Base-by-base conservation (phyloP, 2,113 vertebrate genomes). In the Saguinus midas region DNA sequence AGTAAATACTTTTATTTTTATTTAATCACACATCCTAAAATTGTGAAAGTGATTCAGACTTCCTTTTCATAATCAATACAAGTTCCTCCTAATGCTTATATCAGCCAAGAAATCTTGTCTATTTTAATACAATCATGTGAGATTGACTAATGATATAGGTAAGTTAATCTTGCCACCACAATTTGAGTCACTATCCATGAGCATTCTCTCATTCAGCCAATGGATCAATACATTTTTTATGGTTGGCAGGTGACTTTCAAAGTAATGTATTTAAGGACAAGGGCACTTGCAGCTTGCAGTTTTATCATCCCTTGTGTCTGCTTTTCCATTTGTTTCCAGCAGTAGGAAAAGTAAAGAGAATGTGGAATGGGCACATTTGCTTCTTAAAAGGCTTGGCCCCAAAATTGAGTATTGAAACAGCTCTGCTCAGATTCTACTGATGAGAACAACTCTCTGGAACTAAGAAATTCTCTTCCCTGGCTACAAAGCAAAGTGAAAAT, bases 1-100 rank as follows among this genome's bases (percentile, higher is more conserved):
- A 96, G 94, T 97, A 96, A 97, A 96, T 96, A 96, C 73, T 82
- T 97, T 97, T 92, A 95, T 98, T 97, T 97, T 98, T 37, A 97
- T 94, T 96, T 88, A 92, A 96, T 96, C 94, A 97, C 48, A 85
- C 64, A 95, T 96, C 48, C 52, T 87, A 88, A 96, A 96, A 85
- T 73, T 95, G 81, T 88, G 81, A 95, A 96, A 92, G 35, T 57
- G 20, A 93, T 94, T 92, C 96, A 48, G 58, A 76, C 40, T 96
- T 95, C 43, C 64, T 91, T 95, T 96, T 61, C 57, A 94, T 4
- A 37, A 82, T 96, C 32, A 85, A 64, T 87, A 58, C 85, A 96
- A 96, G 25, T 96, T 92, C 29, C 18, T 92, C 3, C 6, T 92
- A 43, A 85, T 68, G 10, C 8, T 90, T n/a, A 66, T 35, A 85